Percentiles rank a stretch among this genome's conserved stretches.
Conservation (phyloP, 2,113 vertebrate species). For the Prionailurus viverrinus region DNA sequence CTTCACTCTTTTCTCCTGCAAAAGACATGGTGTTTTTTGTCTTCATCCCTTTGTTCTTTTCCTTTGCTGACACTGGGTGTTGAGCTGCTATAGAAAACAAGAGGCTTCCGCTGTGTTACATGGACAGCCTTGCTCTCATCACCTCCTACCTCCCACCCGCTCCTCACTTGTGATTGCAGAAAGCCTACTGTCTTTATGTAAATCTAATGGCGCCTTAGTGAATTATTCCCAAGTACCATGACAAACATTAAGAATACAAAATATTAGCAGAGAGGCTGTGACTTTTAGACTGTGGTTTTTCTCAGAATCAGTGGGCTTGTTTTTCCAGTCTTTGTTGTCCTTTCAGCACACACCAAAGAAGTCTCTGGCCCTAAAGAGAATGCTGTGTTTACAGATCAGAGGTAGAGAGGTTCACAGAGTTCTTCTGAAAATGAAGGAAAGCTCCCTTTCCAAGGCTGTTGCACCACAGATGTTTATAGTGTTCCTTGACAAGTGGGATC, state of each 20-base stretch:
- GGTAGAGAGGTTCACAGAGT: not conserved
- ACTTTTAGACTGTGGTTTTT: not conserved
- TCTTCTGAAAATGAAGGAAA: constrained; percentile 16
- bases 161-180: constrained; percentile 59
- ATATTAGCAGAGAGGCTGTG: not conserved
- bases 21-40: not conserved
- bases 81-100: not conserved
- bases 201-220: constrained; percentile 12
- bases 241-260: constrained; percentile 45
- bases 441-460: not conserved
- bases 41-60: constrained; percentile 2
- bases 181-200: constrained; percentile 49
- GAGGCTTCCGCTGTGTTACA: not conserved
- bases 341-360: not conserved
- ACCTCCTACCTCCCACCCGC: not conserved
- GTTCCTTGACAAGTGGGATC: constrained; percentile 10
- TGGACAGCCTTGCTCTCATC: not conserved
- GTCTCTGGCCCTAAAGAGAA: not conserved
- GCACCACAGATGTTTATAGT: not conserved
- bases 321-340: not conserved
- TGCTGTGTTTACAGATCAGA: not conserved
- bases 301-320: constrained; percentile 4
- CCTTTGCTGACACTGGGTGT: not conserved
- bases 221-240: constrained; percentile 54
- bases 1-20: not conserved